Percentiles rank a stretch among this genome's conserved stretches.
Evolutionary conservation across 92 coral and sea anemone genomes (phyloP).

Genomic region (Porites rus): DNA sequence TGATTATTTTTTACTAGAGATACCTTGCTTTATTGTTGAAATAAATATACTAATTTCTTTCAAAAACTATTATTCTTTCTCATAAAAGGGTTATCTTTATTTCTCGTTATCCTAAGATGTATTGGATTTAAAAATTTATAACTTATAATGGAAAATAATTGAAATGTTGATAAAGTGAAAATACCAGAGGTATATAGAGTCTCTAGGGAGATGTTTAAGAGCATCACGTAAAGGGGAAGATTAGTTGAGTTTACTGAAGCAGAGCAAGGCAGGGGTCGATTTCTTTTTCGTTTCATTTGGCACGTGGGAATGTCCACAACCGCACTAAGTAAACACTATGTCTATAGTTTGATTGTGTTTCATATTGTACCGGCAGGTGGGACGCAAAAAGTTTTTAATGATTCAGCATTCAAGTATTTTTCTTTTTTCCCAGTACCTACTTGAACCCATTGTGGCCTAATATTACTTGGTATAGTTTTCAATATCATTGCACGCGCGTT

Average conservation of each 20-base stretch:
- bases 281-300: conserved; percentile 32
- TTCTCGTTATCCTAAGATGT: conserved; percentile 58
- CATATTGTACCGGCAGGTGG: conserved; percentile 44
- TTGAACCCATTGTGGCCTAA: conserved; percentile 10
- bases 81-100: conserved; percentile 79
- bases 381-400: conserved; percentile 50
- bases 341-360: conserved; percentile 32
- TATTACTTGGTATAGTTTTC: conserved; percentile 30
- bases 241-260: conserved; percentile 26
- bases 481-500: conserved; percentile 31
- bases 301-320: conserved; percentile 40
- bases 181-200: conserved; percentile 12
- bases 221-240: conserved; percentile 29
- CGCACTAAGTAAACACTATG: conserved; percentile 46
- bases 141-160: conserved; percentile 69
- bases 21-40: conserved; percentile 21
- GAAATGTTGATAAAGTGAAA: conserved; percentile 68
- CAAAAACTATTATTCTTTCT: conserved; percentile 72
- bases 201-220: conserved; percentile 26
- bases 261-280: conserved; percentile 16
- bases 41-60: conserved; percentile 46
- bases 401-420: conserved; percentile 38
- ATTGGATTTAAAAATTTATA: conserved; percentile 77
- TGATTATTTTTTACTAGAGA: conserved; percentile 11
- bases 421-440: neutral